Evolutionary conservation across 2,888 invertebrate species (phyloP).

Genomic region (Chrysotoxum bicinctum): DNA sequence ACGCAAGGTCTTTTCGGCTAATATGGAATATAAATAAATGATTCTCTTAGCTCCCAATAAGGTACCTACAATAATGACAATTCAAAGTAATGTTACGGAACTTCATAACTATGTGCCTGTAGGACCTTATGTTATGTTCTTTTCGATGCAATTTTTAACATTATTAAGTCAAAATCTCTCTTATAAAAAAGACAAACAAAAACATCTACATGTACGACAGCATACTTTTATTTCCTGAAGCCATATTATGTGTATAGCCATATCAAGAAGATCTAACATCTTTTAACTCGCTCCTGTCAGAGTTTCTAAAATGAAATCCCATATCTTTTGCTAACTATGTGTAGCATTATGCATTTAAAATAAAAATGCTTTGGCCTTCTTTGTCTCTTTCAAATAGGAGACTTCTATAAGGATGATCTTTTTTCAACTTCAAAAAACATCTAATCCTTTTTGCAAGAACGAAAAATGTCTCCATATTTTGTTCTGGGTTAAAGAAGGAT

Average conservation of each 20-base stretch:
- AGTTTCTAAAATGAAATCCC: slow-evolving; percentile 13
- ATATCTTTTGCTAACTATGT: slow-evolving; percentile 22
- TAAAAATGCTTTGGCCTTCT: slow-evolving; percentile 33
- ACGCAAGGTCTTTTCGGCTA: too few relatives aligned
- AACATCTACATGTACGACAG: too few relatives aligned
- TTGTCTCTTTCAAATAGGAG: background rate
- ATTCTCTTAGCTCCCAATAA: too few relatives aligned
- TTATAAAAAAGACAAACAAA: background rate
- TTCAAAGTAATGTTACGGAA: too few relatives aligned
- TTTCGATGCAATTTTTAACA: background rate
- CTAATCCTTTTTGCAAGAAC: slow-evolving; percentile 53
- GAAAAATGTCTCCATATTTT: slow-evolving; percentile 64
- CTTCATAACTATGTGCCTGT: too few relatives aligned
- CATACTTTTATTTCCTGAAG: slow-evolving; percentile 36
- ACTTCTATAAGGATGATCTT: slow-evolving; percentile 48
- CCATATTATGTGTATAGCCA: background rate
- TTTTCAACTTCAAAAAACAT: slow-evolving; percentile 57
- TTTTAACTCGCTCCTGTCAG: slow-evolving; percentile 4
- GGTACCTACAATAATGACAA: too few relatives aligned
- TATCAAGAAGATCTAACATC: slow-evolving; percentile 29
- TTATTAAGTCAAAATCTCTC: background rate
- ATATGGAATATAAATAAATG: too few relatives aligned
- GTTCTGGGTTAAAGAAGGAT: slow-evolving; percentile 35
- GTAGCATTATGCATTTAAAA: slow-evolving; percentile 59
- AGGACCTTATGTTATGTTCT: too few relatives aligned